Percentiles rank a stretch among this genome's conserved stretches.
phyloP scores from a whole-genome alignment of 2,113 vertebrate genomes.

The Pteropus alecto region DNA sequence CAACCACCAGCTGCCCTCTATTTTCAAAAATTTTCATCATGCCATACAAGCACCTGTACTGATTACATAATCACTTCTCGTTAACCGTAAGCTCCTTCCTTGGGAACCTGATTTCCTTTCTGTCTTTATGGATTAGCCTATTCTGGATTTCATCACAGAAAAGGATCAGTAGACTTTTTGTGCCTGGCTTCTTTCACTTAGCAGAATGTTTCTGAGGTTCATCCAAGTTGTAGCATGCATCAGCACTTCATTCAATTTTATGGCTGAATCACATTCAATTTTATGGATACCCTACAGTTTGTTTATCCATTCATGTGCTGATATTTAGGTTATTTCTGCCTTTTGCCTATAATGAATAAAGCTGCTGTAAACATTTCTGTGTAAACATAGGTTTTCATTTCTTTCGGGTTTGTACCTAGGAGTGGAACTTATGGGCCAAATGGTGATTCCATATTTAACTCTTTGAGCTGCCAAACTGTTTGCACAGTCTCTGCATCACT shows the following conservation, averaged over 20 bases:
- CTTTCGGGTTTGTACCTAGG: background rate
- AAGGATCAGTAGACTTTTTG: background rate
- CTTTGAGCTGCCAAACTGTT: background rate
- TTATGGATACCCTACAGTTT: fast-evolving
- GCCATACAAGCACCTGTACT: background rate
- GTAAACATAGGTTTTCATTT: background rate
- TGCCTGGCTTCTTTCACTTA: background rate
- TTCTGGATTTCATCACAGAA: background rate
- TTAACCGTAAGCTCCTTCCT: background rate
- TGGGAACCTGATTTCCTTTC: background rate
- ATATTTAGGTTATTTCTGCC: background rate
- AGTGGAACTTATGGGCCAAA: background rate
- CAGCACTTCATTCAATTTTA: background rate
- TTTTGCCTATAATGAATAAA: background rate
- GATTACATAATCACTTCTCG: background rate
- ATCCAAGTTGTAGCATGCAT: background rate
- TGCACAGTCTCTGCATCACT: background rate
- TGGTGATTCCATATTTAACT: background rate
- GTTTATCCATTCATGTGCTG: background rate
- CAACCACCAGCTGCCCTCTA: background rate
- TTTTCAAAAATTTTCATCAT: background rate
- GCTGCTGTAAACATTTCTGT: background rate
- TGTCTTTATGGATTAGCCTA: background rate
- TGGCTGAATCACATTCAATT: background rate
- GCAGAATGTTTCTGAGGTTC: background rate